Percentiles rank a stretch among this genome's conserved stretches.
Evolutionary conservation across 2,888 invertebrate species (phyloP).

Genomic region (Norana najaformis): DNA sequence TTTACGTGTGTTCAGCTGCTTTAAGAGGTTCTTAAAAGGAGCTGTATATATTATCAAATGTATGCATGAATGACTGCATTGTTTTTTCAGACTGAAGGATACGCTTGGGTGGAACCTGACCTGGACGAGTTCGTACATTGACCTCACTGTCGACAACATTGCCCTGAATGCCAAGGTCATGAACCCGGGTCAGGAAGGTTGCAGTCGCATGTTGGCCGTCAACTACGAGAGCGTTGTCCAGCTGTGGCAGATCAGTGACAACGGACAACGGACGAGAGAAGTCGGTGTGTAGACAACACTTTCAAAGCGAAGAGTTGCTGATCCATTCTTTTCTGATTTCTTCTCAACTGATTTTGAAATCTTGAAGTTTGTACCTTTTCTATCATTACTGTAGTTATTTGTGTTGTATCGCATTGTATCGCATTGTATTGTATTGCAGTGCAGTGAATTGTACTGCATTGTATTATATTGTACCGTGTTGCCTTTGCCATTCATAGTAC

Average conservation of each 20-base stretch:
- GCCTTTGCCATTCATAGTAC: too few species aligned
- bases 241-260: constrained; percentile 79
- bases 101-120: constrained; percentile 94
- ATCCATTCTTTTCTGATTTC: neutral
- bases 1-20: neutral
- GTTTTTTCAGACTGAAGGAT: constrained; percentile 78
- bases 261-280: constrained; percentile 64
- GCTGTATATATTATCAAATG: neutral
- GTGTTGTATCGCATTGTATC: neutral
- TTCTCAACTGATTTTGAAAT: neutral
- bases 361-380: neutral
- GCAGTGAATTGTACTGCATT: too few species aligned
- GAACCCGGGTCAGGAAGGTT: constrained; percentile 60
- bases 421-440: neutral
- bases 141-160: constrained; percentile 84
- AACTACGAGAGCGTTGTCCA: constrained; percentile 77
- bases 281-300: constrained; percentile 30
- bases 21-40: neutral
- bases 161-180: constrained; percentile 76
- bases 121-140: constrained; percentile 89
- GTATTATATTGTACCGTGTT: too few species aligned
- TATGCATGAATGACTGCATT: neutral
- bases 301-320: neutral
- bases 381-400: neutral
- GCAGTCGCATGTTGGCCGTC: constrained; percentile 80